These are phyloP conservation scores for Cantharis rufa DNA, from an alignment of 2,888 invertebrate species.

Conservation along the genomic window DNA sequence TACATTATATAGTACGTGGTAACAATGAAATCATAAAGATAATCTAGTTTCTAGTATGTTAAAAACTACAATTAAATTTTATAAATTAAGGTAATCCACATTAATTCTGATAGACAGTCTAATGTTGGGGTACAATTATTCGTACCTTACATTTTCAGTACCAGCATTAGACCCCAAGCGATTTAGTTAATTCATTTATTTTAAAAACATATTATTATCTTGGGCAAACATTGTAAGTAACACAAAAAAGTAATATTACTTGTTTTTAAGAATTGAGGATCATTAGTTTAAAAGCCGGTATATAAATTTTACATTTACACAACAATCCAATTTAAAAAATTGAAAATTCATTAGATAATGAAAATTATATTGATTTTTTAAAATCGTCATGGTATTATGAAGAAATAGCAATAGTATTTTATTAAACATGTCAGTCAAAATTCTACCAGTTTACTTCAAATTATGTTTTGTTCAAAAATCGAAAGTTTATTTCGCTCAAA, in stretches of 20 bases:
- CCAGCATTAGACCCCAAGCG: not conserved
- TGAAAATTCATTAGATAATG: not conserved
- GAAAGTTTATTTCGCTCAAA: not conserved
- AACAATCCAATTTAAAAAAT: not conserved
- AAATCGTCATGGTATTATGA: not conserved
- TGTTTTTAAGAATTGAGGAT: not conserved
- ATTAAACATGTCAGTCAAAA: not conserved
- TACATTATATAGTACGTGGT: not conserved
- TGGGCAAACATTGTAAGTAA: not conserved
- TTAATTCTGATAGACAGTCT: constrained; percentile 37
- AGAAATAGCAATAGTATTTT: not conserved
- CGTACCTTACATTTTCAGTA: not conserved
- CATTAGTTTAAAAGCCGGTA: not conserved
- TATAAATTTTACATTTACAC: not conserved
- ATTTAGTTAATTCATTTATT: not conserved
- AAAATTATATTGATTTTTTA: not conserved
- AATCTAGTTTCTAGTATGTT: not conserved
- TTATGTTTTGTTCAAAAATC: not conserved
- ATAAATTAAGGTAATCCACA: constrained; percentile 5
- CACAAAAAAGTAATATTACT: not conserved
- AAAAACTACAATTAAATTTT: not conserved
- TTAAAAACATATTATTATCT: not conserved
- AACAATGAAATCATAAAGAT: not conserved
- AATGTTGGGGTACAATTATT: constrained; percentile 34
- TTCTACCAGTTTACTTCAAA: not conserved